These are phyloP conservation scores for Micromesistius poutassou DNA, from an alignment of 2,797 vertebrate genomes.

Conservation along the genomic window DNA sequence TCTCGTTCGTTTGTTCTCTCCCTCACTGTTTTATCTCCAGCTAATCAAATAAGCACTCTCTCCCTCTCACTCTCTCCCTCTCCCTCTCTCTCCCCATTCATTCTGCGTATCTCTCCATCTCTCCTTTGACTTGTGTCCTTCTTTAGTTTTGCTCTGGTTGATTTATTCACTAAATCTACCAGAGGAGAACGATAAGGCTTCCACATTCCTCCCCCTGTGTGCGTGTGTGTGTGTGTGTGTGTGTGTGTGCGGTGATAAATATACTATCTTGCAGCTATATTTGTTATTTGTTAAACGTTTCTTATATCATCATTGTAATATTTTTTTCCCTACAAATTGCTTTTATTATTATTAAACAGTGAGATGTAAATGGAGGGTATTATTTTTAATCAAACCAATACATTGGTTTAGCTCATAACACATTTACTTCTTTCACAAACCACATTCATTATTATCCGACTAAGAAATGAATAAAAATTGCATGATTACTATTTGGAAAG, in stretches of 20 bases:
- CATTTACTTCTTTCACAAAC: neutral
- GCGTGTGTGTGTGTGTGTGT: neutral
- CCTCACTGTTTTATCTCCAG: neutral
- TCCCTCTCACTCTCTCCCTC: slow-evolving; percentile 11
- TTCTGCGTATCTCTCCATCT: slow-evolving; percentile 48
- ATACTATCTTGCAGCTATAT: slow-evolving; percentile 23
- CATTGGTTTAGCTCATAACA: neutral
- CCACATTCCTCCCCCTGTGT: slow-evolving; percentile 37
- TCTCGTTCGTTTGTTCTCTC: neutral
- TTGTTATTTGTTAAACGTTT: no score
- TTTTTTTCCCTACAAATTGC: neutral
- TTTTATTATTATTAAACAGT: neutral
- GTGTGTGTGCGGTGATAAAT: slow-evolving; percentile 4
- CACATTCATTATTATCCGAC: neutral
- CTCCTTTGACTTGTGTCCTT: slow-evolving; percentile 33
- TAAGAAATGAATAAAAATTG: neutral
- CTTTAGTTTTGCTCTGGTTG: slow-evolving; percentile 51
- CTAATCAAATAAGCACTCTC: neutral
- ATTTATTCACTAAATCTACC: slow-evolving; percentile 61
- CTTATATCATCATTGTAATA: neutral
- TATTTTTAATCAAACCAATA: neutral
- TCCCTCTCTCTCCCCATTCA: slow-evolving; percentile 20
- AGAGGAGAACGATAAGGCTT: slow-evolving; percentile 55
- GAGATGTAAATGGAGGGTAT: neutral
- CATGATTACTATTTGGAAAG: neutral